Conservation (phyloP, 2,113 vertebrate species). For the Myrmophylax atrothorax region DNA sequence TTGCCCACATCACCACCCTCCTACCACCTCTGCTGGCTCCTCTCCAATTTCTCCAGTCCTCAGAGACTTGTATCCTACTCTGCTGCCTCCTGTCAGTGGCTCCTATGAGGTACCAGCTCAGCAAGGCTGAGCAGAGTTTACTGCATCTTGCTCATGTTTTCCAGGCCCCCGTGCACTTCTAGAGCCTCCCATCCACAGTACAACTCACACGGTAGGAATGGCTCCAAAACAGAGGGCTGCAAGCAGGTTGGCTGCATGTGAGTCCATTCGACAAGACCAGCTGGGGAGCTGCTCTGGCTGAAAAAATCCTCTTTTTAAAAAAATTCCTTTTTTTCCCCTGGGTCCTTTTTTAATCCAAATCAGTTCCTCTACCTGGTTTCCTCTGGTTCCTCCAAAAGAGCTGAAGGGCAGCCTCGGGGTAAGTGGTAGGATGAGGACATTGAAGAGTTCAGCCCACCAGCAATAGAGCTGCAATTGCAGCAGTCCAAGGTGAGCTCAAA, state of each 20-base stretch:
- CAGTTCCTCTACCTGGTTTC: not conserved
- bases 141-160: not conserved
- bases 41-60: not conserved
- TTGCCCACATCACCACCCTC: not conserved
- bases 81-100: accelerated
- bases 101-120: not conserved
- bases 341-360: not conserved
- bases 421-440: not conserved
- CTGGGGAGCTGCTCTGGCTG: not conserved
- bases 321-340: not conserved
- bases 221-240: not conserved
- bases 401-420: not conserved
- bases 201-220: not conserved
- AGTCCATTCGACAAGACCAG: not conserved
- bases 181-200: not conserved
- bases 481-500: not conserved
- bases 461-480: not conserved
- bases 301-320: not conserved
- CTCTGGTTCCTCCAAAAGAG: not conserved
- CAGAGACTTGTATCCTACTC: not conserved
- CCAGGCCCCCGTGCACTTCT: not conserved
- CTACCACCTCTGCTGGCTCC: not conserved
- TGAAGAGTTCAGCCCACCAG: not conserved
- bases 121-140: not conserved
- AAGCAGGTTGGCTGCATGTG: not conserved